A percentile compares a stretch with the other conserved stretches of the same genome.
phyloP scores from a whole-genome alignment of 2,888 invertebrate genomes.

The Eudasyphora cyanicolor region DNA sequence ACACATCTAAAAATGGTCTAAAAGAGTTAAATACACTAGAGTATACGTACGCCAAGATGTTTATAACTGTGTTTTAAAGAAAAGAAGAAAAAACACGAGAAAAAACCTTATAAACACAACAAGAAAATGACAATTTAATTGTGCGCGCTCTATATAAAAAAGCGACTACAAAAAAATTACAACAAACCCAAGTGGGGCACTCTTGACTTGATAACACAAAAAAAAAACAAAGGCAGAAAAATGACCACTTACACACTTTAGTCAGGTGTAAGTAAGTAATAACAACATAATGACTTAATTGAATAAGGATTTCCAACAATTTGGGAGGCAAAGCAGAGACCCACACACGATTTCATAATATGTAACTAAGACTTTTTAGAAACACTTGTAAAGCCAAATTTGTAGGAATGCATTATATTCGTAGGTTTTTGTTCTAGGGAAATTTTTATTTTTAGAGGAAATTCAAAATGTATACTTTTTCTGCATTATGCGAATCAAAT shows the following conservation, averaged over 20 bases:
- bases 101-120: slow-evolving; percentile 28
- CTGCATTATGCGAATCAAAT: too few relatives aligned
- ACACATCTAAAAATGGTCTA: slow-evolving; percentile 49
- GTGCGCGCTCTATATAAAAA: slow-evolving; percentile 67
- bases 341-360: too few relatives aligned
- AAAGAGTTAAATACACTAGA: slow-evolving; percentile 60
- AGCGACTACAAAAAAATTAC: slow-evolving; percentile 67
- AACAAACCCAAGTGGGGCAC: slow-evolving; percentile 39
- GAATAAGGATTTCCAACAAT: neutral
- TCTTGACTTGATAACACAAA: slow-evolving; percentile 14
- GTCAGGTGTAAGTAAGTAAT: slow-evolving; percentile 19
- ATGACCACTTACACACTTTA: neutral
- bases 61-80: slow-evolving; percentile 57
- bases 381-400: too few relatives aligned
- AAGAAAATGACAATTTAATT: slow-evolving; percentile 78
- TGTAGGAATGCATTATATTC: too few relatives aligned
- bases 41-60: slow-evolving; percentile 46
- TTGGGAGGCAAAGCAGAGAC: too few relatives aligned
- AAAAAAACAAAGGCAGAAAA: slow-evolving; percentile 49
- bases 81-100: neutral
- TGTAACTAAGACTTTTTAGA: too few relatives aligned
- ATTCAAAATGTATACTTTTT: too few relatives aligned
- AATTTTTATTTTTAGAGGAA: too few relatives aligned
- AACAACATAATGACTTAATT: slow-evolving; percentile 52
- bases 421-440: too few relatives aligned